Conservation (phyloP, 2,797 vertebrate species). For the Cercopithecus mitis region DNA sequence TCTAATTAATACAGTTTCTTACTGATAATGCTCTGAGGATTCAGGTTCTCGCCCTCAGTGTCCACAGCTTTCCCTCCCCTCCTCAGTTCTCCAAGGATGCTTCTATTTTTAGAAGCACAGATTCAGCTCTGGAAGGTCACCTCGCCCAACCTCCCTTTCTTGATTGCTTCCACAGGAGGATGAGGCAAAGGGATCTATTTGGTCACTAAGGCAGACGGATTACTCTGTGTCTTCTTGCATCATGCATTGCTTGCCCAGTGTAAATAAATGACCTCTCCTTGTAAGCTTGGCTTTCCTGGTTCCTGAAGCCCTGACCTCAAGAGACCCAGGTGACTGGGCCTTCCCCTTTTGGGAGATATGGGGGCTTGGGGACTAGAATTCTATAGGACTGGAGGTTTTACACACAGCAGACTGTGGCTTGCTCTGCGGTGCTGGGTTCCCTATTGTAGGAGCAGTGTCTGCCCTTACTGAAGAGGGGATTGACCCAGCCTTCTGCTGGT, state of each 20-base stretch:
- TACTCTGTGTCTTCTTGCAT: not conserved
- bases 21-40: constrained; percentile 47
- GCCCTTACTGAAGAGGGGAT: not conserved
- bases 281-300: not conserved
- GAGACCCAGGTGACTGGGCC: not conserved
- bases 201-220: constrained; percentile 51
- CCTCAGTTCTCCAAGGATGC: constrained; percentile 52
- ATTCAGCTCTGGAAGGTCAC: constrained; percentile 73
- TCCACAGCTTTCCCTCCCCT: constrained; percentile 6
- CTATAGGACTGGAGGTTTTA: not conserved
- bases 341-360: not conserved
- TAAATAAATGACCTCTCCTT: constrained; percentile 49
- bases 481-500: not conserved
- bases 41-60: constrained; percentile 47
- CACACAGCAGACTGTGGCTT: not conserved
- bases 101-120: constrained; percentile 71
- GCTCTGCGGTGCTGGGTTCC: not conserved
- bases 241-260: not conserved
- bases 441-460: not conserved
- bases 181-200: not conserved
- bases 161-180: constrained; percentile 38
- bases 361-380: not conserved
- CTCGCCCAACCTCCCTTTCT: constrained; percentile 23
- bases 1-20: constrained; percentile 69
- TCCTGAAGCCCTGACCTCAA: not conserved